Evolutionary conservation across 2,113 vertebrate species (phyloP).

Genomic region (Drymodes brunneopygia): DNA sequence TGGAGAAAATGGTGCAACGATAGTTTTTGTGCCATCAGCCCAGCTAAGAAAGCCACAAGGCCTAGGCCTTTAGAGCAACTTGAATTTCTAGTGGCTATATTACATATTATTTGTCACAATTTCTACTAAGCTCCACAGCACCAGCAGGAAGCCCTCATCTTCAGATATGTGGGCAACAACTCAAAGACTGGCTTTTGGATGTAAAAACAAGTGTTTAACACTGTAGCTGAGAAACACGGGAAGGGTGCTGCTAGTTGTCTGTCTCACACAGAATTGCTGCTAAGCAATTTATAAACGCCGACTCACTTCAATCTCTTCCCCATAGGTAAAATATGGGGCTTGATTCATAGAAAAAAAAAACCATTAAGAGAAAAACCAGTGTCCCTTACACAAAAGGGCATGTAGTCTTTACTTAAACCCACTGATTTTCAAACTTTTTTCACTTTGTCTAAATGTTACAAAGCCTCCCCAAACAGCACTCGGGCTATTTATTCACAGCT

Average conservation of each 20-base stretch:
- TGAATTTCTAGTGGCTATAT: not conserved
- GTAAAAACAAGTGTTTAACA: not conserved
- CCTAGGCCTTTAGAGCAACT: rapidly evolving
- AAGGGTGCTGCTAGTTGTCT: not conserved
- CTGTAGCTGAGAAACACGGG: rapidly evolving
- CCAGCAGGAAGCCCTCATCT: not conserved
- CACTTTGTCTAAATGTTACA: not conserved
- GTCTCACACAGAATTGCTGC: not conserved
- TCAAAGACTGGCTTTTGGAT: not conserved
- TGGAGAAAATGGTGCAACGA: not conserved
- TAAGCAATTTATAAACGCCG: not conserved
- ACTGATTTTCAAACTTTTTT: not conserved
- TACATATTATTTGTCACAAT: not conserved
- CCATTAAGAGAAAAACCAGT: rapidly evolving
- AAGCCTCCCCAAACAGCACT: not conserved
- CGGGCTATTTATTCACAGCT: not conserved
- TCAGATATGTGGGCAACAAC: rapidly evolving
- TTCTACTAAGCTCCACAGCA: not conserved
- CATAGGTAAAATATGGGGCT: rapidly evolving
- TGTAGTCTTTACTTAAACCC: not conserved
- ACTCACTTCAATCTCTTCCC: not conserved
- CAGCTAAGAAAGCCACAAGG: not conserved
- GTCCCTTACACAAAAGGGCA: rapidly evolving
- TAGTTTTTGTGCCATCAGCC: not conserved
- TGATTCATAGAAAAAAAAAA: not conserved